These are phyloP conservation scores for Pyxicephalus adspersus DNA, from an alignment of 2,113 vertebrate genomes.

Conservation along the genomic window DNA sequence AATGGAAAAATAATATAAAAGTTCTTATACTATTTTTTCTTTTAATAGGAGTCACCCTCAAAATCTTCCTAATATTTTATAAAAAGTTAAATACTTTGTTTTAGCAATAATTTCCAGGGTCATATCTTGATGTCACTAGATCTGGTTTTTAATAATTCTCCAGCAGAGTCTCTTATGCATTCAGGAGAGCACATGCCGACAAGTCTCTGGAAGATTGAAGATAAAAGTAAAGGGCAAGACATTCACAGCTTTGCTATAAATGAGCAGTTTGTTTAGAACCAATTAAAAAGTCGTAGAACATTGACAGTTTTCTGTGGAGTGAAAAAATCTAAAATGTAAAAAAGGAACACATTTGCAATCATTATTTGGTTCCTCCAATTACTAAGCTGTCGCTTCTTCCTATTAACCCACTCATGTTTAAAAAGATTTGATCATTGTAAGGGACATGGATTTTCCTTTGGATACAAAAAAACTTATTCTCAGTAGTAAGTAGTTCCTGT, in stretches of 20 bases:
- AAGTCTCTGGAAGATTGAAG: slow-evolving; percentile 30
- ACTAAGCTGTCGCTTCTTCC: not conserved
- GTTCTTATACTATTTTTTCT: too few relatives aligned
- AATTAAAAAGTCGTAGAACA: slow-evolving; percentile 7
- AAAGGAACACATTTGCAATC: not conserved
- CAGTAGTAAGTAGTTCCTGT: too few relatives aligned
- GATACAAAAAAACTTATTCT: too few relatives aligned
- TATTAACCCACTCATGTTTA: not conserved
- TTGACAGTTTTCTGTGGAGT: slow-evolving; percentile 1
- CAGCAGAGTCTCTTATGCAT: slow-evolving; percentile 2
- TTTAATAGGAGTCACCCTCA: too few relatives aligned
- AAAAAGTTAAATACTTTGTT: too few relatives aligned
- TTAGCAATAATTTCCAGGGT: not conserved
- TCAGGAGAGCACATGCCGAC: not conserved
- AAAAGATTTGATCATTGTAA: not conserved
- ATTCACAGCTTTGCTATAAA: slow-evolving; percentile 31
- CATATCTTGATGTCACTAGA: slow-evolving; percentile 1
- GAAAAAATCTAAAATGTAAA: slow-evolving; percentile 11
- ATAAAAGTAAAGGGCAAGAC: slow-evolving; percentile 46
- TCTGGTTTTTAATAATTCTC: not conserved
- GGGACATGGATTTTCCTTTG: too few relatives aligned
- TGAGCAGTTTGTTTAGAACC: slow-evolving; percentile 33
- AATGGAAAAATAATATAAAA: too few relatives aligned
- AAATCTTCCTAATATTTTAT: too few relatives aligned
- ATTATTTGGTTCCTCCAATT: not conserved